Base-by-base conservation (phyloP, 2,888 invertebrate genomes). In the Adelognathus sp. region DNA sequence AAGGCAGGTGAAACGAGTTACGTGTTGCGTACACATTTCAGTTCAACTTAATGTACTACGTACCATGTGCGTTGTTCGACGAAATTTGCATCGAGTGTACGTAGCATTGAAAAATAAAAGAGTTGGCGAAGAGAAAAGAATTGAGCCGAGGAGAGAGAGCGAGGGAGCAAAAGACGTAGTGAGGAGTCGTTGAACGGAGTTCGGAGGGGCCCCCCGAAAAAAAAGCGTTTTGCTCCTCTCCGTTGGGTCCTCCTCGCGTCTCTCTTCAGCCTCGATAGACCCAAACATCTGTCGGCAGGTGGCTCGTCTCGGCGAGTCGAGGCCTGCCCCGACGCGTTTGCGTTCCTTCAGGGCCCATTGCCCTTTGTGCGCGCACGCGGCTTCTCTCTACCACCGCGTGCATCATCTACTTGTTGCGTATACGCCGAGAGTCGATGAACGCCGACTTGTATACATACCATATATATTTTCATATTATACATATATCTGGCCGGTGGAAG, bases 241-340 rank as follows among this genome's bases (percentile, higher is more conserved):
- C 61, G 70, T 58, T 70, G 58, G 70, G 27, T 66, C 74, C 58
- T 70, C 76, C 24, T 41, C 36, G 31, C 54, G 50, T 54, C 41
- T 31, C 54, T 31, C 56, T 60, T 46, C 29, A 21, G 52, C 31
- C 81, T 76, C 81, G 84, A 84, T 86, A 86, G 87, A 86, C 78
- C 82, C 82, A 58, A 88, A 88, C 89, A 89, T 88, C 88, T 89
- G 88, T 88, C 88, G 89, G 88, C 89, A 89, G 89, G 89, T 89
- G 89, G 88, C 83, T 87, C 83, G 83, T 85, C 84, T 84, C 74
- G 54, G 36, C 77, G 80, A n/a, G n/a, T 54, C 39, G 50, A 58
- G 64, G 60, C n/a, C n/a, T 56, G 61, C 63, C 76, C 56, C 52
- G 36, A 36, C 44, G 70, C 58, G 71, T 50, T 74, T 60, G 67